Conservation (phyloP, 2,113 vertebrate species). For the Trachemys scripta region DNA sequence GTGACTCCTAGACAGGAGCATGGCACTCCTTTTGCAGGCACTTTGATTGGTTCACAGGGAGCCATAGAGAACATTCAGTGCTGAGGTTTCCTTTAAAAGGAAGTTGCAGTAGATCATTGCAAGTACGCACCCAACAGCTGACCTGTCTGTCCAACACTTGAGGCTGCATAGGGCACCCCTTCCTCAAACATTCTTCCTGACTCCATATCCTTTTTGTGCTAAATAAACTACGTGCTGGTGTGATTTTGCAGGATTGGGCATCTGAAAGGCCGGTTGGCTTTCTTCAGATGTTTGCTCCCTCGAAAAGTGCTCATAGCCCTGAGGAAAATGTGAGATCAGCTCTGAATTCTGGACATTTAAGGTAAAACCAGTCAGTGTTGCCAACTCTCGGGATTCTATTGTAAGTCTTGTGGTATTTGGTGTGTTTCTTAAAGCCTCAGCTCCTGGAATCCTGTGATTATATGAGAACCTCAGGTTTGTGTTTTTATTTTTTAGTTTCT, state of each 20-base stretch:
- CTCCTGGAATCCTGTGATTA: not conserved
- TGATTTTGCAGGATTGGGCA: accelerated
- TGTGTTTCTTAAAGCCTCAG: not conserved
- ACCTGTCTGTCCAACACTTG: not conserved
- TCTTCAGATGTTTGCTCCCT: not conserved
- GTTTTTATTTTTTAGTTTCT: not conserved
- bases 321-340: accelerated
- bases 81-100: not conserved
- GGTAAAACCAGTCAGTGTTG: not conserved
- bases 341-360: not conserved
- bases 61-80: not conserved
- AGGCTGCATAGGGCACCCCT: not conserved
- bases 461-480: not conserved
- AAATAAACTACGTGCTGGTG: not conserved
- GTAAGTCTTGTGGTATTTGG: not conserved
- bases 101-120: not conserved
- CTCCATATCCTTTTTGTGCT: not conserved
- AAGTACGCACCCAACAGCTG: not conserved
- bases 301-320: not conserved
- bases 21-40: not conserved
- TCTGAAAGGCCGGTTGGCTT: not conserved
- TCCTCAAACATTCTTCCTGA: not conserved
- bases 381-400: accelerated
- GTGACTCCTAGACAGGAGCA: not conserved
- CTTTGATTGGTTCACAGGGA: not conserved